phyloP scores from a whole-genome alignment of 1,140 invertebrate genomes.

The Stenopsyche tienmushanensis region DNA sequence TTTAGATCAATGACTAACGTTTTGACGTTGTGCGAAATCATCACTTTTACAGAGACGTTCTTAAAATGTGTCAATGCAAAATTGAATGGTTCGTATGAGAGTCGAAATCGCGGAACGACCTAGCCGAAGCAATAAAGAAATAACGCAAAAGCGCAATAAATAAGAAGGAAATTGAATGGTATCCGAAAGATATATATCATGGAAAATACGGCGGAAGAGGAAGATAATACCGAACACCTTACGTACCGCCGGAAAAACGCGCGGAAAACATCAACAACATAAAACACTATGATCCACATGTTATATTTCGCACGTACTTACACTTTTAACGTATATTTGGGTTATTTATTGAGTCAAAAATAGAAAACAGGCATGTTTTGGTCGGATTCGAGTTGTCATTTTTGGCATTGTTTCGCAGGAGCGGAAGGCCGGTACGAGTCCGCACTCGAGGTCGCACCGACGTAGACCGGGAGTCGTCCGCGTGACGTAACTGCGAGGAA shows the following conservation, averaged over 20 bases:
- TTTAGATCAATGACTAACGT: too few relatives aligned
- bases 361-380: background rate
- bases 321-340: background rate
- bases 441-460: too few relatives aligned
- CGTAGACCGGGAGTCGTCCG: too few relatives aligned
- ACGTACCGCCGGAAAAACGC: background rate
- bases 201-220: constrained; percentile 1
- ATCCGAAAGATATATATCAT: constrained; percentile 23
- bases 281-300: background rate
- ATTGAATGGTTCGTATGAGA: too few relatives aligned
- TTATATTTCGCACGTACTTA: background rate
- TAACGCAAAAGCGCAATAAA: constrained; percentile 20
- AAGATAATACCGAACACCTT: constrained; percentile 24
- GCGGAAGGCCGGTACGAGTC: background rate
- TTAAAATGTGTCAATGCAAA: too few relatives aligned
- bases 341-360: too few relatives aligned
- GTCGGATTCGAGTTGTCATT: background rate
- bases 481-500: background rate
- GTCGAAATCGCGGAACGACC: too few relatives aligned
- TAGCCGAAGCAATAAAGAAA: too few relatives aligned
- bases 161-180: constrained; percentile 20
- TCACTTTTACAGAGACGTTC: too few relatives aligned
- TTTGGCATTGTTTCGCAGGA: background rate
- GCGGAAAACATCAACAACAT: background rate
- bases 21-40: too few relatives aligned